Base-by-base conservation (phyloP, 23 tunicate species). In the Ciona savignyi region DNA sequence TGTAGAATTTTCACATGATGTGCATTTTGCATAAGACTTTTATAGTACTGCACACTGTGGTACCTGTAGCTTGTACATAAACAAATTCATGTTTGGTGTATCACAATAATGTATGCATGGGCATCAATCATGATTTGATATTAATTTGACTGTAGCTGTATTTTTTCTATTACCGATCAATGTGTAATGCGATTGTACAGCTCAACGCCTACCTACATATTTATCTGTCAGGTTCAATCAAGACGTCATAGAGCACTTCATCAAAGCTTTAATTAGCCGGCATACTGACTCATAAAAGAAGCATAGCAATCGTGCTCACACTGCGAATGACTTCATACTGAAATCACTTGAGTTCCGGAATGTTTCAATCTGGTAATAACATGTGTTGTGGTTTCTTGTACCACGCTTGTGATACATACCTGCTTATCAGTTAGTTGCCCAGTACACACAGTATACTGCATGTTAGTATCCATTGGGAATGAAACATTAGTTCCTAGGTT, bases 301-400 rank as follows among this genome's bases (percentile, higher is more conserved):
- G 56, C 11, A 42, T n/a, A n/a, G n/a, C n/a, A 42, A 42, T 6
- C 15, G 9, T 42, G 56, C 56, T 42, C 56, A 42, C 9, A 15
- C 56, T 42, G 15, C 56, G 9, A 15, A 42, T 42, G 56, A 42
- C 56, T 6, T 42, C 56, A 42, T 42, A 42, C 15, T 42, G 56
- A 42, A 42, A 42, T 42, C 56, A 42, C 56, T 42, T 42, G 56
- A 42, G 56, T 42, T 42, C 56, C 56, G 56, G 56, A 42, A 42
- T 42, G 56, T 42, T 6, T 42, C 11, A n/a, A 42, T 9, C 56
- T 42, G 56, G 56, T 42, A 42, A 42, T 42, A 42, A 42, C 56
- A 42, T 42, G 56, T 42, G 56, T 42, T 42, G 56, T 15, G 56
- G 56, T 42, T 42, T 42, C 11, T 9, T 42, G 56, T 42, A 6